Base-by-base conservation (phyloP, 1,140 invertebrate species). In the Papilio dardanus region DNA sequence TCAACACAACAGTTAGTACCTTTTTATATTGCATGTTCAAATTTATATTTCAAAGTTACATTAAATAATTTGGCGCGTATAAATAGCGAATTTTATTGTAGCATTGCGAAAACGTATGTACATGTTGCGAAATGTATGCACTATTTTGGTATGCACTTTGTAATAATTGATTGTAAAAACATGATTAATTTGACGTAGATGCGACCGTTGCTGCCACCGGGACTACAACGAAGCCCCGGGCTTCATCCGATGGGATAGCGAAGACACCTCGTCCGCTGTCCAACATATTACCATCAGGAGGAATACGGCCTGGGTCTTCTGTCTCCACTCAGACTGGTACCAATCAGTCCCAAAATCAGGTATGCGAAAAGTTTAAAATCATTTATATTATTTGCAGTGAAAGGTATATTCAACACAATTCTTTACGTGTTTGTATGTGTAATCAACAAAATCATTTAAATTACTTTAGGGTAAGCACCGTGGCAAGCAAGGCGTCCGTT, bases 271-370 rank as follows among this genome's bases (percentile, higher is more conserved):
- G 95, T 0, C 95, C 96, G 46, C 89, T 96, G 21, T 95, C 95
- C 1, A 96, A 95, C 86, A 97, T 96, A 74, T 82, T 96, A 46
- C 96, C 96, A 1, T 96, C 96, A 0, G 92, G 95, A 4, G 94
- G 94, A 74, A 96, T 96, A 67, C 93, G 96, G 54, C 96, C 96
- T 0, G 92, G 89, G 0, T 96, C 96, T 81, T 96, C 96, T 0
- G 96, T 97, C 3, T 97, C 96, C 1, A 97, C 96, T 5, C 96
- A 97, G 90, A 97, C 96, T 3, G 91, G 82, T 40, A 95, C 95
- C 73, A 95, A 95, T 71, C 95, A 95, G 79, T 91, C 94, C 2
- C 95, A 95, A 87, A 94, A 94, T 73, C 95, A 94, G 85, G 95
- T 94, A 90, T 65, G 50, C 82, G 69, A 68, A 74, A 24, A 14